Percentiles rank a stretch among this genome's conserved stretches.
Conservation (phyloP, 2,888 invertebrate species). For the Phania funesta region DNA sequence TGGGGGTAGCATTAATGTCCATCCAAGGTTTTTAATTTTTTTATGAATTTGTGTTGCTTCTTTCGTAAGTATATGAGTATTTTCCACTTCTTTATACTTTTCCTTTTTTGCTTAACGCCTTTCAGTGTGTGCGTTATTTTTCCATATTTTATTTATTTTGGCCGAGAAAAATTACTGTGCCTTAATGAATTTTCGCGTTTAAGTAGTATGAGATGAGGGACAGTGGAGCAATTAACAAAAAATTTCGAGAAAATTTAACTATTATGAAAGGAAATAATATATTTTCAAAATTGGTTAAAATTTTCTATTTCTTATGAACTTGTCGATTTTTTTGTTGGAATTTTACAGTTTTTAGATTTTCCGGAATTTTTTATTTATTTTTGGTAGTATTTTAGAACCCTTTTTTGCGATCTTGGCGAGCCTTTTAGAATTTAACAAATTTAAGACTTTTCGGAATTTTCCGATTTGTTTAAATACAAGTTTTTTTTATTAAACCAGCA, state of each 20-base stretch:
- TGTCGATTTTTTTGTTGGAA: no score
- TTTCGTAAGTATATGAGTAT: slow-evolving; percentile 34
- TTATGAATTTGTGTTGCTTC: slow-evolving; percentile 18
- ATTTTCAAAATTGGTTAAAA: no score
- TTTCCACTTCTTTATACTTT: slow-evolving; percentile 62
- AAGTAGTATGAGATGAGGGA: slow-evolving; percentile 55
- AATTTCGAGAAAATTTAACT: background rate
- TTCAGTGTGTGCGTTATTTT: slow-evolving; percentile 41
- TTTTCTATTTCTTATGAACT: no score
- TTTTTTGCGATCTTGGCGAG: no score
- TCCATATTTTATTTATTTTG: slow-evolving; percentile 47
- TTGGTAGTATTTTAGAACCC: no score
- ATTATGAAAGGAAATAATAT: background rate
- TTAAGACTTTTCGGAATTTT: no score
- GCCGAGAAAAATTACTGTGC: slow-evolving; percentile 63
- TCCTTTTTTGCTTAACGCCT: slow-evolving; percentile 64
- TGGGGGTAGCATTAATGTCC: slow-evolving; percentile 60
- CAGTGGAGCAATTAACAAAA: slow-evolving; percentile 1
- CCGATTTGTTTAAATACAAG: no score
- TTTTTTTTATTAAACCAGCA: no score
- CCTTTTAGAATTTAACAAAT: no score
- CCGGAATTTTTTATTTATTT: no score
- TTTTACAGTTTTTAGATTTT: no score
- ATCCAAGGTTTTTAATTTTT: slow-evolving; percentile 50
- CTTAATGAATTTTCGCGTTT: slow-evolving; percentile 65